Evolutionary conservation across 2,888 invertebrate species (phyloP).

Genomic region (Synergus itoensis): DNA sequence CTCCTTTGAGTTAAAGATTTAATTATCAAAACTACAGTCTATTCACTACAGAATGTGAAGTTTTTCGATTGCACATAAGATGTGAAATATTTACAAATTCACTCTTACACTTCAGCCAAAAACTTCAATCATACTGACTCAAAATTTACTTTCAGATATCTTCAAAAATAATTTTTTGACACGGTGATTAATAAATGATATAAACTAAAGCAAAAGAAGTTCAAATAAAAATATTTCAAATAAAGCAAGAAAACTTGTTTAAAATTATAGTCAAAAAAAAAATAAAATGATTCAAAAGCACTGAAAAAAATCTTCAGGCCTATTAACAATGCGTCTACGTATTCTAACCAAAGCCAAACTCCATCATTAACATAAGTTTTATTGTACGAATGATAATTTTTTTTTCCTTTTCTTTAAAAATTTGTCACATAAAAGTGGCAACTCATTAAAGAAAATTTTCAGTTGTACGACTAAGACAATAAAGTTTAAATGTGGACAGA

Average conservation of each 20-base stretch:
- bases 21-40: background rate
- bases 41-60: background rate
- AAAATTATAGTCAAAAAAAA: background rate
- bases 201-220: background rate
- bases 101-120: background rate
- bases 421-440: background rate
- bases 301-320: constrained; percentile 38
- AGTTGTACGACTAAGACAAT: background rate
- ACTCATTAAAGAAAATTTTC: background rate
- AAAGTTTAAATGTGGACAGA: constrained; percentile 16
- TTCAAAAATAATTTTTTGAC: background rate
- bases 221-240: background rate
- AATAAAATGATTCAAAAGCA: constrained; percentile 17
- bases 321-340: constrained; percentile 31
- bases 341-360: constrained; percentile 6
- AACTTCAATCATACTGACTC: background rate
- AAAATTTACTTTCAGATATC: background rate
- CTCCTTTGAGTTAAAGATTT: background rate
- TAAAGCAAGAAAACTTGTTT: background rate
- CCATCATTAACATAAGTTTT: background rate
- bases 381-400: background rate
- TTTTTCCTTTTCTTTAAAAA: background rate
- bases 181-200: background rate
- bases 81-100: background rate
- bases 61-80: too few species aligned